phyloP scores from a whole-genome alignment of 2,797 vertebrate species.

The Myioborus melanocephalus region DNA sequence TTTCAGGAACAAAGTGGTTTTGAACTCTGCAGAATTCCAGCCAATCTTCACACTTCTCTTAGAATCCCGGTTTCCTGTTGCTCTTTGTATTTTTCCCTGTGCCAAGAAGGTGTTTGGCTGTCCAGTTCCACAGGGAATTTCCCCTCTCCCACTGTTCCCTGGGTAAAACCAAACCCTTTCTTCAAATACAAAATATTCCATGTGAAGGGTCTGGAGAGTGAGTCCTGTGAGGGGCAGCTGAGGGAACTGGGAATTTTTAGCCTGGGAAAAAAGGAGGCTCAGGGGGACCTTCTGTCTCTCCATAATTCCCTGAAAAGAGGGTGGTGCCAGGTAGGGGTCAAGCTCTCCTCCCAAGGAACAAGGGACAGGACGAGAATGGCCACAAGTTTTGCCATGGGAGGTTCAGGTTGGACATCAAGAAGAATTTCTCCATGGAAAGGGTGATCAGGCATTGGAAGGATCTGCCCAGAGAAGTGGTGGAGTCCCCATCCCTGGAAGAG shows the following conservation, averaged over 20 bases:
- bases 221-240: not conserved
- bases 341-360: not conserved
- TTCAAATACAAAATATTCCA: not conserved
- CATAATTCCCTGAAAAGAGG: not conserved
- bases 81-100: not conserved
- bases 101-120: not conserved
- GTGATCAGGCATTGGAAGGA: not conserved
- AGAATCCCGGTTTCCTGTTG: not conserved
- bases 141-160: not conserved
- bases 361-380: fast-evolving
- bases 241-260: not conserved
- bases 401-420: not conserved
- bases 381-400: not conserved
- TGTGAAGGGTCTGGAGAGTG: not conserved
- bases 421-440: not conserved
- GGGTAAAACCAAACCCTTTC: not conserved
- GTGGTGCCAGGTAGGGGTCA: no score
- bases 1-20: not conserved
- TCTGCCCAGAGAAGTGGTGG: not conserved
- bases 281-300: not conserved
- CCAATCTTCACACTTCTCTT: not conserved
- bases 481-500: not conserved
- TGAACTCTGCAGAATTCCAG: not conserved
- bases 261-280: not conserved
- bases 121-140: not conserved